A percentile compares a stretch with the other conserved stretches of the same genome.
phyloP scores from a whole-genome alignment of 2,888 invertebrate species.

The Pyrochroa serraticornis region DNA sequence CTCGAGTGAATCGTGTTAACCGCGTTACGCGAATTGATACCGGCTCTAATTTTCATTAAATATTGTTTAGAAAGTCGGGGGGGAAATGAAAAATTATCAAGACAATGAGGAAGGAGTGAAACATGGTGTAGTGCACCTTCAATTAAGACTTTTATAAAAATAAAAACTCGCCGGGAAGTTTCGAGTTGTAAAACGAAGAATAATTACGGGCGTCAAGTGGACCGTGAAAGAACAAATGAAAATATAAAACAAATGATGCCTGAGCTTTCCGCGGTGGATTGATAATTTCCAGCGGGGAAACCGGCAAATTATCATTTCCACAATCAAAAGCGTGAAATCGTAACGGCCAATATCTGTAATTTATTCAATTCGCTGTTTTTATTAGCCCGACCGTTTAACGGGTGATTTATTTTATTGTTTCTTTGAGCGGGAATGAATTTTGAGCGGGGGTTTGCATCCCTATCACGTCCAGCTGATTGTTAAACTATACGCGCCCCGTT shows the following conservation, averaged over 20 bases:
- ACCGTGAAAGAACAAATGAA: conserved; percentile 57
- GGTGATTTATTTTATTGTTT: conserved; percentile 52
- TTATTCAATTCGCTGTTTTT: conserved; percentile 54
- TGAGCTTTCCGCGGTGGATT: conserved; percentile 48
- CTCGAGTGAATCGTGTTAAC: conserved; percentile 46
- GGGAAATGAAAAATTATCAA: conserved; percentile 57
- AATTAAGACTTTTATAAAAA: conserved; percentile 51
- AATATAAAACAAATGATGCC: conserved; percentile 57
- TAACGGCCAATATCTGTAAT: conserved; percentile 53
- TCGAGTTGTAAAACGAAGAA: conserved; percentile 48
- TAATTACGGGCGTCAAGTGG: conserved; percentile 56
- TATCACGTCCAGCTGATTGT: conserved; percentile 20
- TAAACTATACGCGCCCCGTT: conserved; percentile 18
- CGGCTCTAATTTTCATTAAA: conserved; percentile 57
- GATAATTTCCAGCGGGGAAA: conserved; percentile 47
- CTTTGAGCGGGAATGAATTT: conserved; percentile 39
- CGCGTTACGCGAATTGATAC: conserved; percentile 47
- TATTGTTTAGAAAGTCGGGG: conserved; percentile 42
- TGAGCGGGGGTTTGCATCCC: conserved; percentile 23
- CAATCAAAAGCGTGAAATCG: conserved; percentile 51
- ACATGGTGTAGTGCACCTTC: conserved; percentile 56
- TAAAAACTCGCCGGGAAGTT: conserved; percentile 43
- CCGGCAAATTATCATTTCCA: conserved; percentile 50
- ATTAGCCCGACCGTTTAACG: conserved; percentile 48
- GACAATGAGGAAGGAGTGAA: conserved; percentile 54